Percentiles rank a stretch among this genome's conserved stretches.
Evolutionary conservation across 2,888 invertebrate genomes (phyloP).

Genomic region (Cistogaster globosa): DNA sequence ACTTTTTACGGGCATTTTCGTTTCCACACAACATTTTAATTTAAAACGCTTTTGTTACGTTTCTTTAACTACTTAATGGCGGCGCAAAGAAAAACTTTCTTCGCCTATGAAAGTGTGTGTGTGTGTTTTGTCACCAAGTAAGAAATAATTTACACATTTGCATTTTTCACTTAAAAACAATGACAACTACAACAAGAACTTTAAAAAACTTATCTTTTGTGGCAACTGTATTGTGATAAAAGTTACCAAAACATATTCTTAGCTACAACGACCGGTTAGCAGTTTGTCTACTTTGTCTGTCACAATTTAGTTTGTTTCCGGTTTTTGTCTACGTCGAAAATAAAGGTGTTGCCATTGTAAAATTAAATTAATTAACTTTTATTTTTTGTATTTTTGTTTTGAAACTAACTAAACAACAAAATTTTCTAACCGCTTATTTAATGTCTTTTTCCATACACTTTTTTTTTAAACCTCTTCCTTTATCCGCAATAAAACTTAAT

Average conservation of each 20-base stretch:
- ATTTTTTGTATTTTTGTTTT: constrained; percentile 16
- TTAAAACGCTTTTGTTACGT: constrained; percentile 55
- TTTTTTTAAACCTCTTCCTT: not conserved
- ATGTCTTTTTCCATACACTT: constrained; percentile 36
- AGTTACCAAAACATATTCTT: constrained; percentile 37
- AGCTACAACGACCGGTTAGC: constrained; percentile 4
- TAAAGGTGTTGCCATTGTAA: constrained; percentile 59
- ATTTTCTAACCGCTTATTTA: constrained; percentile 60
- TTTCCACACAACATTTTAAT: constrained; percentile 45
- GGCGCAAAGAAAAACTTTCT: constrained; percentile 39
- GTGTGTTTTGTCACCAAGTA: constrained; percentile 46
- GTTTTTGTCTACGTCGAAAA: constrained; percentile 36
- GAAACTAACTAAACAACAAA: constrained; percentile 45
- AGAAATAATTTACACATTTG: constrained; percentile 72
- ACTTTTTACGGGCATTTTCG: not conserved
- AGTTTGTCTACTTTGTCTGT: constrained; percentile 15
- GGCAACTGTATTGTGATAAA: constrained; percentile 47
- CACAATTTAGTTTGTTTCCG: constrained; percentile 47
- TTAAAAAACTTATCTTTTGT: constrained; percentile 46
- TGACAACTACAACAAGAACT: constrained; percentile 5
- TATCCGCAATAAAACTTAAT: constrained; percentile 31
- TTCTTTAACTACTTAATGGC: constrained; percentile 48
- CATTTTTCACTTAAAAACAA: constrained; percentile 58
- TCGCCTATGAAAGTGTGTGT: not conserved
- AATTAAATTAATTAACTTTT: constrained; percentile 56